Base-by-base conservation (phyloP, 1,140 invertebrate species). In the Onthophagus taurus region DNA sequence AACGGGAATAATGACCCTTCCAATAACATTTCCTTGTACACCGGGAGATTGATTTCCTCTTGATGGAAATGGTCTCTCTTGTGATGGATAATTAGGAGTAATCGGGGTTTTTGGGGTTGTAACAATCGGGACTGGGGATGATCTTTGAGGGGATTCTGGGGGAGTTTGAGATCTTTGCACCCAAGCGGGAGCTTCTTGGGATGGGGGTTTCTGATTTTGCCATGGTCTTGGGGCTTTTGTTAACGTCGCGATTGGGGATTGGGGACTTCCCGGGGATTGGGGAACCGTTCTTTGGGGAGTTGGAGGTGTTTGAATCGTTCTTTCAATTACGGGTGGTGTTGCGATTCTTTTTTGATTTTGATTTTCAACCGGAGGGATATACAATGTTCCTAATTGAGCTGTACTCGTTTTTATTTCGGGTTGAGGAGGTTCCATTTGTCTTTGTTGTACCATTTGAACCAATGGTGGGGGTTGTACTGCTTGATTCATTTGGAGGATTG, bases 161-260 rank as follows among this genome's bases (percentile, higher is more conserved):
- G 42, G 16, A 36, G 16, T 23, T n/a, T 44, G 34, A 29, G 23
- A 34, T 17, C 18, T 18, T 42, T 30, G 41, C n/a, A 54, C 60
- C 63, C 63, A 65, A 19, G 51, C 42, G 8, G 63, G 63, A 4
- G 57, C 51, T 34, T 60, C 55, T 23, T 57, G 47, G 11, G 34
- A 36, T 11, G 43, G 35, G 36, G 52, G 49, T 34, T 58, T 55
- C 18, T 57, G 44, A 16, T 36, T 47, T 35, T 48, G 58, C 61
- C 61, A 65, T 12, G 63, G 63, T 47, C 51, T 60, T 14, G 63
- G 63, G 21, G 61, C 60, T 49, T 61, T 55, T 41, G 59, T 63
- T 13, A 65, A 45, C 18, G 52, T 52, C 1, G 52, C 53, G 0
- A 61, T 56, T 21, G 67, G 69, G 29, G 62, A 60, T 9, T 51